A percentile compares a stretch with the other conserved stretches of the same genome.
phyloP scores from a whole-genome alignment of 1,140 invertebrate genomes.

The Ips nitidus region DNA sequence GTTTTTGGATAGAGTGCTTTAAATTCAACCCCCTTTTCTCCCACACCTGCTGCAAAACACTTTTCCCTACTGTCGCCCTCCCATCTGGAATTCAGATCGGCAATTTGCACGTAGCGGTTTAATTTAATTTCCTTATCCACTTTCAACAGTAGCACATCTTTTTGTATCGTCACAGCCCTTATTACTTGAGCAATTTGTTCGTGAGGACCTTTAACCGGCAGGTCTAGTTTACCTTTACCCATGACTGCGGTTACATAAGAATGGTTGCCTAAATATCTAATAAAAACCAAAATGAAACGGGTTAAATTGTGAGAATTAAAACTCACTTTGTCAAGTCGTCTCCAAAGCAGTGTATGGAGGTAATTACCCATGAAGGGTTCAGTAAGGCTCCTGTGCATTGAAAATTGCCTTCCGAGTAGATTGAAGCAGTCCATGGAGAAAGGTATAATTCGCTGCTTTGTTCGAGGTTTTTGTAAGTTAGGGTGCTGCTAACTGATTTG shows the following conservation, averaged over 20 bases:
- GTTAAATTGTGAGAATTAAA: neutral
- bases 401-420: slow-evolving; percentile 66
- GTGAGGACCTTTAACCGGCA: slow-evolving; percentile 61
- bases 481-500: slow-evolving; percentile 29
- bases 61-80: slow-evolving; percentile 51
- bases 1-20: slow-evolving; percentile 38
- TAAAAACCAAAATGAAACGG: neutral
- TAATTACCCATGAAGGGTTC: slow-evolving; percentile 64
- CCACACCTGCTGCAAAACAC: slow-evolving; percentile 57
- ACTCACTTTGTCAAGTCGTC: slow-evolving; percentile 2
- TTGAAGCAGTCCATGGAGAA: slow-evolving; percentile 70
- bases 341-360: slow-evolving; percentile 58
- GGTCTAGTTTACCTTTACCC: slow-evolving; percentile 62
- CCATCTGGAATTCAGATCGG: slow-evolving; percentile 50
- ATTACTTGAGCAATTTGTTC: slow-evolving; percentile 66
- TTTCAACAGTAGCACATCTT: slow-evolving; percentile 61
- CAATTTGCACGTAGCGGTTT: slow-evolving; percentile 64
- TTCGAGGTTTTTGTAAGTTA: slow-evolving; percentile 29
- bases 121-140: slow-evolving; percentile 58
- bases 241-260: slow-evolving; percentile 66
- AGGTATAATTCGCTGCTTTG: slow-evolving; percentile 46
- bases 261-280: slow-evolving; percentile 45
- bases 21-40: slow-evolving; percentile 23
- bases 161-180: slow-evolving; percentile 55
- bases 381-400: slow-evolving; percentile 67